Evolutionary conservation across 2,888 invertebrate species (phyloP).

Genomic region (Plebejus anna): DNA sequence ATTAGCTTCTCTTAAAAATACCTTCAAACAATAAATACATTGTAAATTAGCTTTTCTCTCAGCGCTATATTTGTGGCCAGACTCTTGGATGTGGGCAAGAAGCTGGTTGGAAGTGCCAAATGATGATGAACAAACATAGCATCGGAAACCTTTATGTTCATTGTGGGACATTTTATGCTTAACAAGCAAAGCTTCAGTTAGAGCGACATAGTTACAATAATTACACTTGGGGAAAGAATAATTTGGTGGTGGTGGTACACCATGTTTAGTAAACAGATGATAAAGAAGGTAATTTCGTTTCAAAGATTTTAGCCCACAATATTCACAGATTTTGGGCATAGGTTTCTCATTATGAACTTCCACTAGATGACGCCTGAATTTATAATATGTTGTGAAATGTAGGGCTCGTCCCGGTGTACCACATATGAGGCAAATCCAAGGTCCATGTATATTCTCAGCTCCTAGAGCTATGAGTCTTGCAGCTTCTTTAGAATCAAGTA

Average conservation of each 20-base stretch:
- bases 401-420: constrained; percentile 83
- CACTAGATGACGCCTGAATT: constrained; percentile 89
- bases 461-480: constrained; percentile 80
- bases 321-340: constrained; percentile 88
- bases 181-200: constrained; percentile 84
- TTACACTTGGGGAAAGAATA: constrained; percentile 89
- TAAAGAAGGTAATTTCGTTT: constrained; percentile 87
- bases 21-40: constrained; percentile 87
- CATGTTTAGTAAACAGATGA: constrained; percentile 90
- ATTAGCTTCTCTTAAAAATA: constrained; percentile 84
- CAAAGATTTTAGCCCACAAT: constrained; percentile 88
- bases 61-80: constrained; percentile 73
- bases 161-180: constrained; percentile 85
- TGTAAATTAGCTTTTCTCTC: constrained; percentile 73
- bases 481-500: constrained; percentile 81
- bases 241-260: constrained; percentile 84
- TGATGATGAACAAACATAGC: constrained; percentile 78
- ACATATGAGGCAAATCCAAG: constrained; percentile 91
- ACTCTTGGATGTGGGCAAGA: constrained; percentile 76
- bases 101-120: constrained; percentile 67
- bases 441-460: constrained; percentile 83
- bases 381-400: constrained; percentile 88
- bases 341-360: constrained; percentile 89
- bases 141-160: constrained; percentile 68
- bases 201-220: constrained; percentile 86